phyloP scores from a whole-genome alignment of 2,888 invertebrate species.

The Drosophila anceps region DNA sequence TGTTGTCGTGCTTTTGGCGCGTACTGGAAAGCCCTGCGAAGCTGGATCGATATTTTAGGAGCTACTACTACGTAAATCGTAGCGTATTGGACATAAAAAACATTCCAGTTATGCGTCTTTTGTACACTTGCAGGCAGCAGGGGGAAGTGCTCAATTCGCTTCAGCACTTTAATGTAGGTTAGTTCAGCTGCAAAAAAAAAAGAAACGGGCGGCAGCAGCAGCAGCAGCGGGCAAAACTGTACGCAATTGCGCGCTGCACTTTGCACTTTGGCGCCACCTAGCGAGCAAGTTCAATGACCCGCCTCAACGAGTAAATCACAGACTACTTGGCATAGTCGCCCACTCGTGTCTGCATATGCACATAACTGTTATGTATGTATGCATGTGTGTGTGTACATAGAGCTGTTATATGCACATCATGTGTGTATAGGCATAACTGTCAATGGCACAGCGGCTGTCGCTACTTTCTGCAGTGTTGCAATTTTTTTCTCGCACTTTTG shows the following conservation, averaged over 20 bases:
- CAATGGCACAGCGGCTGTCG: slow-evolving; percentile 62
- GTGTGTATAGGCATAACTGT: slow-evolving; percentile 62
- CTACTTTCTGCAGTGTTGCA: slow-evolving; percentile 55
- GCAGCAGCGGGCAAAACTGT: slow-evolving; percentile 45
- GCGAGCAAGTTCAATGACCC: slow-evolving; percentile 74
- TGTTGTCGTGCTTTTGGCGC: slow-evolving; percentile 69
- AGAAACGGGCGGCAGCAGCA: slow-evolving; percentile 10
- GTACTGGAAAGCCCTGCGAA: slow-evolving; percentile 55
- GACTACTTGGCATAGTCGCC: slow-evolving; percentile 68
- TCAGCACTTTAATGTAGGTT: slow-evolving; percentile 71
- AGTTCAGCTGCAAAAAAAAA: slow-evolving; percentile 63
- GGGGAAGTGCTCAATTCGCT: neutral
- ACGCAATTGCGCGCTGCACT: slow-evolving; percentile 53
- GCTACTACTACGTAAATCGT: slow-evolving; percentile 36
- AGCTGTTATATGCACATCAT: slow-evolving; percentile 12
- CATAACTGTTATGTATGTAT: slow-evolving; percentile 15
- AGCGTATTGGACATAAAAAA: slow-evolving; percentile 12
- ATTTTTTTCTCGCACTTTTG: slow-evolving; percentile 59
- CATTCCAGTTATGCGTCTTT: slow-evolving; percentile 19
- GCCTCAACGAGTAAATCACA: slow-evolving; percentile 75
- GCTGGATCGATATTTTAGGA: slow-evolving; percentile 72
- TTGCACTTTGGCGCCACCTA: slow-evolving; percentile 74
- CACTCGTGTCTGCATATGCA: slow-evolving; percentile 29
- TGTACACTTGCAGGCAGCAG: neutral
- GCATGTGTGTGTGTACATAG: neutral